phyloP scores from a whole-genome alignment of 2,888 invertebrate genomes.

The Eupithecia vulgata region DNA sequence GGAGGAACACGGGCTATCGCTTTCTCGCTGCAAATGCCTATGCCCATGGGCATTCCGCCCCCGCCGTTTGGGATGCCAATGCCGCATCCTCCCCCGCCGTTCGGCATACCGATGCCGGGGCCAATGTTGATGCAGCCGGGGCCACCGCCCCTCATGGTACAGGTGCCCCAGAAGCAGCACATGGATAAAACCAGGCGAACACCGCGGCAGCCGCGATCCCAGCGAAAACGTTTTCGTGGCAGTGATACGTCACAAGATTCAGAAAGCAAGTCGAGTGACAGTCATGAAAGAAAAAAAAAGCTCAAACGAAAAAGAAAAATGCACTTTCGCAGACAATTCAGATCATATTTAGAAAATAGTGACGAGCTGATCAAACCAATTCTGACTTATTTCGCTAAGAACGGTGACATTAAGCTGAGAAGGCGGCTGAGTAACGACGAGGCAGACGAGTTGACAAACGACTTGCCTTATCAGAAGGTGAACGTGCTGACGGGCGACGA shows the following conservation, averaged over 20 bases:
- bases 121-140: constrained; percentile 4
- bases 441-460: constrained; percentile 51
- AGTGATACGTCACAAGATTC: neutral
- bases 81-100: neutral
- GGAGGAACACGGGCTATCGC: neutral
- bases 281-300: constrained; percentile 12
- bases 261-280: neutral
- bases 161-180: neutral
- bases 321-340: constrained; percentile 18
- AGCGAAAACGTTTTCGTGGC: neutral
- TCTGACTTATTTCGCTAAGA: constrained; percentile 47
- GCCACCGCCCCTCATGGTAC: neutral
- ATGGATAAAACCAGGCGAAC: neutral
- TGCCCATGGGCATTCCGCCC: neutral
- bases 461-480: constrained; percentile 42
- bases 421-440: constrained; percentile 59
- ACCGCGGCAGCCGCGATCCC: neutral
- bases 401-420: constrained; percentile 60
- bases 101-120: neutral
- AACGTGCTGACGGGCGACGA: constrained; percentile 46
- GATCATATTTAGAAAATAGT: constrained; percentile 26
- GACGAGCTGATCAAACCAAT: constrained; percentile 49
- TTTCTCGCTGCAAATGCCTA: neutral
- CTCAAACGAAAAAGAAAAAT: constrained; percentile 23
- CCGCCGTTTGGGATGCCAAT: neutral